Percentiles rank a stretch among this genome's conserved stretches.
These are phyloP conservation scores for Lasioglossum villosulum DNA, from an alignment of 2,888 invertebrate species.

Conservation along the genomic window DNA sequence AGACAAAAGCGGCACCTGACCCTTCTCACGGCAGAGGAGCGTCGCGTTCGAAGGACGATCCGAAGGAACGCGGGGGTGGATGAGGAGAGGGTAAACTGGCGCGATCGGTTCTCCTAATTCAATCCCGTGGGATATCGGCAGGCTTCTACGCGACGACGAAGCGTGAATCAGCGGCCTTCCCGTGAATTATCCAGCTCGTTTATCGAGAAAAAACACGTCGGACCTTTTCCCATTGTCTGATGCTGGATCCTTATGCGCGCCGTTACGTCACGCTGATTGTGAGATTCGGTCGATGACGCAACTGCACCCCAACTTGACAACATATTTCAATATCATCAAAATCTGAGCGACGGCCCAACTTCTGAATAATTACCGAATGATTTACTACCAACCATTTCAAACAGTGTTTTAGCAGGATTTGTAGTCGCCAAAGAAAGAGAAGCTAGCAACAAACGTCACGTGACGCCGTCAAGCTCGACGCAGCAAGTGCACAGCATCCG, in stretches of 20 bases:
- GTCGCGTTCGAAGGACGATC: slow-evolving; percentile 40
- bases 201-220: slow-evolving; percentile 67
- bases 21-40: slow-evolving; percentile 62
- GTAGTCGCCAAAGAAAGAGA: background rate
- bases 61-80: slow-evolving; percentile 45
- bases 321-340: no score
- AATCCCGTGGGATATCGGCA: slow-evolving; percentile 73
- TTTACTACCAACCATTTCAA: background rate
- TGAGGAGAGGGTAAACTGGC: slow-evolving; percentile 49
- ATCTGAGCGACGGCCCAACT: no score
- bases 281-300: background rate
- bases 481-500: background rate
- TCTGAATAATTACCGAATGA: no score
- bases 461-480: background rate
- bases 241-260: slow-evolving; percentile 5
- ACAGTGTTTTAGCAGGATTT: background rate
- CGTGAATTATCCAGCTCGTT: slow-evolving; percentile 78
- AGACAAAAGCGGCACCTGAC: slow-evolving; percentile 73
- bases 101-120: slow-evolving; percentile 73
- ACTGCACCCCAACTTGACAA: no score
- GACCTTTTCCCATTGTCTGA: slow-evolving; percentile 58
- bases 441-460: background rate
- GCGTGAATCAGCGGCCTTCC: slow-evolving; percentile 69
- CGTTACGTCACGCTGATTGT: slow-evolving; percentile 13
- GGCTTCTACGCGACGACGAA: slow-evolving; percentile 49